These are phyloP conservation scores for Xylota segnis DNA, from an alignment of 2,888 invertebrate species.

Conservation along the genomic window DNA sequence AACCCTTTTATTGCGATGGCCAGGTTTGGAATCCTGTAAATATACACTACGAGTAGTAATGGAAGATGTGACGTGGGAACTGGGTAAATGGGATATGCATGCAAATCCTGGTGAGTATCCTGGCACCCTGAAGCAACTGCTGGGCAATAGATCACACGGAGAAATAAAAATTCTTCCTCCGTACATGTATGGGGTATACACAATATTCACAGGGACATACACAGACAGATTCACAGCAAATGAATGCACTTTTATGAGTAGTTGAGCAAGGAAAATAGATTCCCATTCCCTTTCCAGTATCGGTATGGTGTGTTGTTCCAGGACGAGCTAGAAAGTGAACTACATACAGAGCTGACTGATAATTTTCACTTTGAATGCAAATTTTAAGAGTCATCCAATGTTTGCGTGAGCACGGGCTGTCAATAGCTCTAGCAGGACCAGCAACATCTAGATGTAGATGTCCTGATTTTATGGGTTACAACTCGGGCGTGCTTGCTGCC, in stretches of 20 bases:
- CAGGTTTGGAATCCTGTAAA: constrained; percentile 52
- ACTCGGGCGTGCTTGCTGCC: constrained; percentile 41
- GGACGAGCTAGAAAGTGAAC: background rate
- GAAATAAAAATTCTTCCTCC: constrained; percentile 7
- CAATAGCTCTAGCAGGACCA: constrained; percentile 55
- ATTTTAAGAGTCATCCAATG: constrained; percentile 67
- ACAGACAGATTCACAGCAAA: constrained; percentile 30
- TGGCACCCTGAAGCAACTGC: constrained; percentile 22
- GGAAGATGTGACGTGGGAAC: constrained; percentile 51
- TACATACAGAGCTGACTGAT: constrained; percentile 19
- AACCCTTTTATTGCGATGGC: constrained; percentile 67
- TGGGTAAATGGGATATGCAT: constrained; percentile 68
- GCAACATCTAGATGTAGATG: constrained; percentile 57
- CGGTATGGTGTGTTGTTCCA: background rate
- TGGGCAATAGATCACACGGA: constrained; percentile 64
- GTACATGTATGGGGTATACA: background rate
- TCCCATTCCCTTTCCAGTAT: constrained; percentile 58
- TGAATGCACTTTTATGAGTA: constrained; percentile 74
- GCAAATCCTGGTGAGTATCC: constrained; percentile 52
- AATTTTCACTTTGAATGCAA: constrained; percentile 70
- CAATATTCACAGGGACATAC: background rate
- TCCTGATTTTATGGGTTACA: constrained; percentile 66
- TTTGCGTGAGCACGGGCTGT: constrained; percentile 57
- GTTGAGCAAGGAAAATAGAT: constrained; percentile 68
- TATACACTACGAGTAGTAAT: constrained; percentile 41